Base-by-base conservation (phyloP, 2,113 vertebrate genomes). In the Garra rufa region DNA sequence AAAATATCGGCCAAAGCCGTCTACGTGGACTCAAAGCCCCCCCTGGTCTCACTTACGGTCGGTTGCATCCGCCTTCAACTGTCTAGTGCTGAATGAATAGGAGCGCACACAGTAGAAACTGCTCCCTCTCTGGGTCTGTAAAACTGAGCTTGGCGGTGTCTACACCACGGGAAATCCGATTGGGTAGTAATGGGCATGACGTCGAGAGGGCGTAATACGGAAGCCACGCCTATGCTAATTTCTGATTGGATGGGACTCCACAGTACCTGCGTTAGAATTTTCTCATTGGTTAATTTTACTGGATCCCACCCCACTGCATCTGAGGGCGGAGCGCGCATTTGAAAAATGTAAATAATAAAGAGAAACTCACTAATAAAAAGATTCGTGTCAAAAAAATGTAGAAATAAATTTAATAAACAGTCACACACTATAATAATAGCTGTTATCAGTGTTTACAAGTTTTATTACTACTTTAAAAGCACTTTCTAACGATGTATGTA, bases 91-190 rank as follows among this genome's bases (percentile, higher is more conserved):
- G 75, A 85, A 83, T 83, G 83, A 83, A 85, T 8, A 57, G 67
- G 9, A 82, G 44, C 73, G 67, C 63, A 80, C 38, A 75, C 63
- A 50, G 80, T 52, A 78, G 75, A 41, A 83, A 75, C 70, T 89
- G 88, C 91, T 85, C 91, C 87, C 85, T 90, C 86, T 87, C 69
- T 71, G 89, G 79, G 86, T 81, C 83, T 88, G 91, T 91, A 92
- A 93, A 94, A 94, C 94, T 93, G 94, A 95, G 93, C 94, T 95
- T 95, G 94, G 94, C 94, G 94, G 94, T 93, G 94, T 92, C 93
- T 92, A 87, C 76, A 76, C 87, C 74, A 71, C 46, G 19, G 41
- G 44, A 19, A 71, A 83, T n/a, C 67, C 91, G 91, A 95, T 95
- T 95, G 94, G 94, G 74, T 81, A 24, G 26, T 67, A 65, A 43